Evolutionary conservation across 2,113 vertebrate species (phyloP).

Genomic region (Tragulus kanchil): DNA sequence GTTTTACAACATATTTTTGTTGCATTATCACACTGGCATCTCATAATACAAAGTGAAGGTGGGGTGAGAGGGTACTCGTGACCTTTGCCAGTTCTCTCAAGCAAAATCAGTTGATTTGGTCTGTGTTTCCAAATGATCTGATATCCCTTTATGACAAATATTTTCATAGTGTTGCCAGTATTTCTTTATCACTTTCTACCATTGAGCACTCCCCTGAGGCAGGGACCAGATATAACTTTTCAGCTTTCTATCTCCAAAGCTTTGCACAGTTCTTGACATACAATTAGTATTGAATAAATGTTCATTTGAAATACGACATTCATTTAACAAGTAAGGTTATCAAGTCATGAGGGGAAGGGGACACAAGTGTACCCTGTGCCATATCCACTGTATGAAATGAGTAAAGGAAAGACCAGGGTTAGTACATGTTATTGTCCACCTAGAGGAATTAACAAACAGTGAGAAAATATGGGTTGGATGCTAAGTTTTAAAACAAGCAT

Average conservation of each 20-base stretch:
- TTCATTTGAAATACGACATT: background rate
- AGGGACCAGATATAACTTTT: background rate
- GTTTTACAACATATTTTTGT: background rate
- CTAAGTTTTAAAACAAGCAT: background rate
- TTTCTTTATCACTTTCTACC: background rate
- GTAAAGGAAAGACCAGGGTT: background rate
- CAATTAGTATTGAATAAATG: background rate
- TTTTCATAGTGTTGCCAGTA: background rate
- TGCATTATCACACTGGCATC: background rate
- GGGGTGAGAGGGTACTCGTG: background rate
- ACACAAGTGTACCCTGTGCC: background rate
- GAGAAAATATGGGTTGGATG: background rate
- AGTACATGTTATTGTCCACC: background rate
- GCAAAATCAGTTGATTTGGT: background rate
- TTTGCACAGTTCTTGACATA: background rate
- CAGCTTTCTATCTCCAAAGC: background rate
- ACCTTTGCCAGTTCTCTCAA: background rate
- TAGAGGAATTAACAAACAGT: background rate
- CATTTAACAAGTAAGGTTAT: conserved; percentile 24
- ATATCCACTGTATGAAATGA: background rate
- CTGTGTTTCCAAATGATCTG: background rate
- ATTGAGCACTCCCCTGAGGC: background rate
- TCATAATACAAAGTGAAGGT: background rate
- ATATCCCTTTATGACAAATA: background rate
- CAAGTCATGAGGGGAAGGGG: background rate